phyloP scores from a whole-genome alignment of 1,140 invertebrate species.

The Bactericera cockerelli region DNA sequence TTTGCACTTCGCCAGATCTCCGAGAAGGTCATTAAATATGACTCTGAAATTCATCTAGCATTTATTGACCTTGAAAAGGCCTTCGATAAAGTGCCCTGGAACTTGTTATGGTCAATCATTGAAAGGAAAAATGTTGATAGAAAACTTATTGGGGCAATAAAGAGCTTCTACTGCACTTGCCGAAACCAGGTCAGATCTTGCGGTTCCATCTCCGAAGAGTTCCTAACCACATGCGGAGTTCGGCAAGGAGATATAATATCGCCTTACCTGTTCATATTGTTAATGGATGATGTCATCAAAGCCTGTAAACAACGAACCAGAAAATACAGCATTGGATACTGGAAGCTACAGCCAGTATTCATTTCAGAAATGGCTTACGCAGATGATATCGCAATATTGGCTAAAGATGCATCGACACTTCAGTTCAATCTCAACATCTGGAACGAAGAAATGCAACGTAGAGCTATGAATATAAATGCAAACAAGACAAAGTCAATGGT shows the following conservation, averaged over 20 bases:
- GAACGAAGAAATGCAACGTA: not conserved
- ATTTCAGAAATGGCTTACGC: not conserved
- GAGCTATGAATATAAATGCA: not conserved
- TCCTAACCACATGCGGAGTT: not conserved
- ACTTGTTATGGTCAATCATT: not conserved
- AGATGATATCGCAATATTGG: not conserved
- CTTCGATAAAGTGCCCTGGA: not conserved
- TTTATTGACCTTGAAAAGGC: not conserved
- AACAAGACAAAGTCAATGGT: not conserved
- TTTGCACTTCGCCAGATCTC: not conserved
- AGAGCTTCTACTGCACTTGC: not conserved
- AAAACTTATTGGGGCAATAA: not conserved
- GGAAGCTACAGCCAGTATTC: not conserved
- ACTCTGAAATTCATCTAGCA: not conserved
- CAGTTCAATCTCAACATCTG: slow-evolving; percentile 1
- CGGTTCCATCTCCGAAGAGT: not conserved
- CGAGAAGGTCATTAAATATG: not conserved
- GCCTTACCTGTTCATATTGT: not conserved
- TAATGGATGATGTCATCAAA: slow-evolving; percentile 4
- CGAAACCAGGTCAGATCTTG: not conserved
- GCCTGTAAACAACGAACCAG: not conserved
- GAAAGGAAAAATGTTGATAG: not conserved
- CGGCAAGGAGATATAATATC: not conserved
- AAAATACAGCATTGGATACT: slow-evolving; percentile 1
- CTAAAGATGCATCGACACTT: not conserved